phyloP scores from a whole-genome alignment of 2,888 invertebrate species.

The Lottia scabra region DNA sequence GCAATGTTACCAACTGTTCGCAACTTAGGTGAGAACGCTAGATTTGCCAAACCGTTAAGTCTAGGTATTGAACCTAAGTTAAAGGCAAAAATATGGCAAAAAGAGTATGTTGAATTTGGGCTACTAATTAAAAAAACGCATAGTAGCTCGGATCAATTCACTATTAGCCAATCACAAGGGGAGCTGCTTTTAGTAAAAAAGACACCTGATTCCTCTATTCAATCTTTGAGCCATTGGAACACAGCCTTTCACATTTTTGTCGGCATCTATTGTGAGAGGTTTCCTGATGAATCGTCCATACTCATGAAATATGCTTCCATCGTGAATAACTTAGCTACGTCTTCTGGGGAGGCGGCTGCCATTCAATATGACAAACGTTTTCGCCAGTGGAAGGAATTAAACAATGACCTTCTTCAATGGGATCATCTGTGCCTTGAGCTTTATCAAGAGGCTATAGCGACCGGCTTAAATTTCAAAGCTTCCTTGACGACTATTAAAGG shows the following conservation, averaged over 20 bases:
- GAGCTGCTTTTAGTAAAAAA: background rate
- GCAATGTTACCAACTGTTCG: no score
- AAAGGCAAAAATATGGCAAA: background rate
- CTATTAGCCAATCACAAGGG: background rate
- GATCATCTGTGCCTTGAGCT: background rate
- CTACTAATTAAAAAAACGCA: background rate
- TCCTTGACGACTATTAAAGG: no score
- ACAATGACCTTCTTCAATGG: background rate
- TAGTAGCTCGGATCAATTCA: background rate
- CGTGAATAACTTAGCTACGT: background rate
- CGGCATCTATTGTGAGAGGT: background rate
- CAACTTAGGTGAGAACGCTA: no score
- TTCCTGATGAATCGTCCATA: background rate
- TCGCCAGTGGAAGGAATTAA: background rate
- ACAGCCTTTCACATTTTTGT: background rate
- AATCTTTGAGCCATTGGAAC: background rate
- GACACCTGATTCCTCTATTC: background rate
- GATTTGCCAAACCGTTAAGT: background rate
- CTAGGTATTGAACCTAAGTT: background rate
- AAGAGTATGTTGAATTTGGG: background rate
- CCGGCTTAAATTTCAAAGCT: background rate
- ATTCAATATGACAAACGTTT: background rate
- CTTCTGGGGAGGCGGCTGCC: background rate
- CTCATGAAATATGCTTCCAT: background rate
- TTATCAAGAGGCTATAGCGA: background rate